Conservation (phyloP, 2,888 invertebrate genomes). For the Scaptomyza polygonia region DNA sequence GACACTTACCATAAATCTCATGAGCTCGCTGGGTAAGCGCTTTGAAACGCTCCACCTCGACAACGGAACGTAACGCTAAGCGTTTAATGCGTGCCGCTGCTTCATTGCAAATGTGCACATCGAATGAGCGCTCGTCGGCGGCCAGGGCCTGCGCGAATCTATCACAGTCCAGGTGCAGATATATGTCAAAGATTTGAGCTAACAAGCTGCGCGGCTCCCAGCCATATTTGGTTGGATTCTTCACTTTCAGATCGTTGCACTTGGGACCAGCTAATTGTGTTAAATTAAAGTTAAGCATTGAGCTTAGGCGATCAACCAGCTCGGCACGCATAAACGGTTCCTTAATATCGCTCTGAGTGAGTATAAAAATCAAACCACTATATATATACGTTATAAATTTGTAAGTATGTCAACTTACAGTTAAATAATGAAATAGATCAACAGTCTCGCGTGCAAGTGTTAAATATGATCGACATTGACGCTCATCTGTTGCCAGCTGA, state of each 20-base stretch:
- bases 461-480: conserved; percentile 95
- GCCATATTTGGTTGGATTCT: conserved; percentile 96
- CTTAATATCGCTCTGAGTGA: conserved; percentile 88
- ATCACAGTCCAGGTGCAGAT: conserved; percentile 97
- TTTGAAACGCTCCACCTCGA: conserved; percentile 94
- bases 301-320: conserved; percentile 96
- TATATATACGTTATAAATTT: neutral
- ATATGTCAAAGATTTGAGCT: conserved; percentile 97
- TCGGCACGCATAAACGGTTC: conserved; percentile 97
- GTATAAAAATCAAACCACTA: neutral
- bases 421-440: conserved; percentile 98
- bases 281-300: conserved; percentile 99
- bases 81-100: conserved; percentile 93
- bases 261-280: conserved; percentile 98
- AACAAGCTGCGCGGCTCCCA: conserved; percentile 98
- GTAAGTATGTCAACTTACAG: conserved; percentile 84
- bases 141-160: conserved; percentile 96
- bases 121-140: conserved; percentile 98
- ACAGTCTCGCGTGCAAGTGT: conserved; percentile 97
- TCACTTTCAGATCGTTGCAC: conserved; percentile 96
- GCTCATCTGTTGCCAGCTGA: conserved; percentile 92
- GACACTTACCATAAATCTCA: conserved; percentile 87
- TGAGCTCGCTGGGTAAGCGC: conserved; percentile 91
- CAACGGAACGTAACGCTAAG: conserved; percentile 91
- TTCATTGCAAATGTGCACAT: conserved; percentile 95